A percentile compares a stretch with the other conserved stretches of the same genome.
These are phyloP conservation scores for Vulpes vulpes DNA, from an alignment of 2,113 vertebrate species.

Conservation along the genomic window DNA sequence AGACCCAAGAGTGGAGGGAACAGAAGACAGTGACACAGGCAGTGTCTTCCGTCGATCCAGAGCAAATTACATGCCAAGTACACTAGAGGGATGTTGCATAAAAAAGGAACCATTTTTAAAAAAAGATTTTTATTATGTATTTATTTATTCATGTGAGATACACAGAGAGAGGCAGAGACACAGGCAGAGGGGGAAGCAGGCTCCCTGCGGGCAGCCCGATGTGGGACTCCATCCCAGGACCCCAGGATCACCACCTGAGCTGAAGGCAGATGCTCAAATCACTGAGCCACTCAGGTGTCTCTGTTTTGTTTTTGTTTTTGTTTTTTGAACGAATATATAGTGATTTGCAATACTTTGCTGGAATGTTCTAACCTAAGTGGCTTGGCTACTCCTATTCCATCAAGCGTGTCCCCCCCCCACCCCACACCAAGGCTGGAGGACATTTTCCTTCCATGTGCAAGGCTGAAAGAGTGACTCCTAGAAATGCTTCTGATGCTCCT, in stretches of 20 bases:
- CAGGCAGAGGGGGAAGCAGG: too few species aligned
- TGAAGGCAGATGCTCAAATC: too few species aligned
- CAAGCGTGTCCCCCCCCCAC: too few species aligned
- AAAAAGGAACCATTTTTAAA: neutral
- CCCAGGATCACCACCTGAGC: too few species aligned
- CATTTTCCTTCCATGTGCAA: neutral
- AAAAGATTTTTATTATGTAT: neutral
- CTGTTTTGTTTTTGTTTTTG: too few species aligned
- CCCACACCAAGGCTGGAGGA: neutral
- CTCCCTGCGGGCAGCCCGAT: too few species aligned
- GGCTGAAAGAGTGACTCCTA: neutral
- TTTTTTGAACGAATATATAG: neutral
- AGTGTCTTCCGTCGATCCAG: neutral
- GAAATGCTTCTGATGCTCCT: neutral
- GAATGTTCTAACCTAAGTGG: neutral
- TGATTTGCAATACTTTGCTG: neutral
- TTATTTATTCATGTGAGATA: too few species aligned
- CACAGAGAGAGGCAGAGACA: too few species aligned
- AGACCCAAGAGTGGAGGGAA: neutral
- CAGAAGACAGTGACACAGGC: neutral
- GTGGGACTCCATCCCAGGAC: too few species aligned
- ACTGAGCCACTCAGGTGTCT: too few species aligned
- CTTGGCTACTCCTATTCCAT: neutral
- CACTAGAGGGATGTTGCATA: neutral
- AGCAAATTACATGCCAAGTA: neutral